Evolutionary conservation across 1,140 invertebrate species (phyloP), one percentile per base, ranked within the genome.

Genomic region (Eupeodes corollae): DNA sequence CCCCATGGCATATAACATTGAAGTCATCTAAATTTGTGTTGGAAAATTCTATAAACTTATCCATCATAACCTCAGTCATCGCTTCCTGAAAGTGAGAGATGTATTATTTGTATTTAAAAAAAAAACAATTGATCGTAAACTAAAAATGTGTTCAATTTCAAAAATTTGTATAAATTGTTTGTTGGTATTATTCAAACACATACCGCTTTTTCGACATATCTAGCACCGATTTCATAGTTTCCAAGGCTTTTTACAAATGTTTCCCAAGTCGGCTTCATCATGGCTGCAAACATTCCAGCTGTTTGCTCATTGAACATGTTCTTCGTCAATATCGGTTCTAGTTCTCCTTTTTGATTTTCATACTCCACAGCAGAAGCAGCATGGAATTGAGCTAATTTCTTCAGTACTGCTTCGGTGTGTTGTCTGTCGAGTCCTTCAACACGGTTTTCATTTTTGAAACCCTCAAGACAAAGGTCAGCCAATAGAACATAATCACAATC

Each of bases 1-100:
- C 80, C 5, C 80, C 80, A 42, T 82, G 80, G 57, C 74, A 77
- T 2, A 82, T 59, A 2, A 80, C 78, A 48, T 72, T 70, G 44
- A 79, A 76, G 26, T 73, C 70, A 9, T 72, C 61, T 2, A 62
- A 44, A 16, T 74, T 48, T 1, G 58, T 49, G 2, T 34, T 42
- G 2, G 56, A 57, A 42, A 61, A 59, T 3, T 61, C 57, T 41
- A 61, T 48, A 30, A 58, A 55, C n/a, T 59, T 41, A 21, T 62
- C 60, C 1, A 61, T 60, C 18, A 63, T 31, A 8, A 47, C 51
- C 2, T 50, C 34, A 0, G 47, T 55, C 37, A 58, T 62, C n/a
- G 60, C 69, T 41, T 2, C 3, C 34, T 35, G 19, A 13, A 18
- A 14, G 2, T 14, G 18, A 38, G n/a, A 19, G 32, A 45, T 58